phyloP scores from a whole-genome alignment of 2,113 vertebrate genomes.

The Elanoides forficatus region DNA sequence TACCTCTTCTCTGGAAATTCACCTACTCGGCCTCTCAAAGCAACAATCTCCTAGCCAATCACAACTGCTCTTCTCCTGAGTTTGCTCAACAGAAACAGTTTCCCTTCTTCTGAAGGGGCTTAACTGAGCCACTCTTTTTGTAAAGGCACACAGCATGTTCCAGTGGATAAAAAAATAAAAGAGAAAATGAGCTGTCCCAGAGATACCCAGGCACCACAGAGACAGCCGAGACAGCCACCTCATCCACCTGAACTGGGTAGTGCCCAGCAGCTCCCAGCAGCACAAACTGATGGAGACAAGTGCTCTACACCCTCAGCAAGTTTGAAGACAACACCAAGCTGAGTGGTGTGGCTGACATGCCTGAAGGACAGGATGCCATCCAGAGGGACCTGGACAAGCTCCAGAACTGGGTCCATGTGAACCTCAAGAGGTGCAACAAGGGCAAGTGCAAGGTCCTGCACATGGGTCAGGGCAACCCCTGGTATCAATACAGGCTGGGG shows the following conservation, averaged over 20 bases:
- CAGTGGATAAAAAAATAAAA: background rate
- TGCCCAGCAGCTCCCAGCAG: background rate
- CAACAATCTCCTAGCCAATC: background rate
- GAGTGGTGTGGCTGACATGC: fast-evolving
- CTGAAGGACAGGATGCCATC: background rate
- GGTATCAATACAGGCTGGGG: background rate
- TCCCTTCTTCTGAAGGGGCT: background rate
- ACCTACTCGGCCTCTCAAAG: background rate
- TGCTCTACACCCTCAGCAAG: background rate
- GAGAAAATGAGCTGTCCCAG: background rate
- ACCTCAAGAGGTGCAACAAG: no score
- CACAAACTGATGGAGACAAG: background rate
- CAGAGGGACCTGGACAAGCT: no score
- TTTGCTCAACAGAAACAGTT: background rate
- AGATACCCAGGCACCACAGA: background rate
- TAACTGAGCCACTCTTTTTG: background rate
- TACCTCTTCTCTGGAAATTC: background rate
- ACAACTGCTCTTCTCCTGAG: background rate
- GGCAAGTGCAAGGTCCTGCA: no score
- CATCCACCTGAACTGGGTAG: background rate
- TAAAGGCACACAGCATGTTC: background rate
- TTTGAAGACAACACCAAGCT: background rate
- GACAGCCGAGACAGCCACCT: fast-evolving
- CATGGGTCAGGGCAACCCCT: no score
- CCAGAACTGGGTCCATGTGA: no score